phyloP scores from a whole-genome alignment of 2,888 invertebrate species.

The Phasia obesa region DNA sequence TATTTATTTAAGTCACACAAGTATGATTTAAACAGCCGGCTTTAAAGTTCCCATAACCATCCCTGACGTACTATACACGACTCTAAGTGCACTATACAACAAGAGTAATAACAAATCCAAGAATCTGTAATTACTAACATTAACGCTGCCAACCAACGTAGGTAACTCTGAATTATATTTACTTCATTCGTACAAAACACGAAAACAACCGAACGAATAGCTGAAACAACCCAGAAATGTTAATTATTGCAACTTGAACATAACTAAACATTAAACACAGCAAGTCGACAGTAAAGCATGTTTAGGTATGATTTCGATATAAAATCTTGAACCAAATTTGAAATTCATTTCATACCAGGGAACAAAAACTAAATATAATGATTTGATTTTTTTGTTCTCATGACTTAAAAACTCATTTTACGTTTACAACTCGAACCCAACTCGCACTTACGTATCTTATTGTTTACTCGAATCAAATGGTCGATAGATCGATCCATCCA shows the following conservation, averaged over 20 bases:
- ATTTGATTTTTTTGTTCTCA: too few relatives aligned
- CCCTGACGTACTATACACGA: too few relatives aligned
- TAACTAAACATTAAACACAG: conserved; percentile 44
- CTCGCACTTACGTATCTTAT: not conserved
- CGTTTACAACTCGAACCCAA: not conserved
- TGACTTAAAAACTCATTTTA: not conserved
- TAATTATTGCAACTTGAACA: conserved; percentile 45
- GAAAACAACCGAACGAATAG: conserved; percentile 1
- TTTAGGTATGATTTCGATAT: not conserved
- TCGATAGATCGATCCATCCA: conserved; percentile 18
- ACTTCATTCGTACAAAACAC: not conserved
- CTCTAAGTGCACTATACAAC: conserved; percentile 45
- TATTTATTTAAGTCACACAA: too few relatives aligned
- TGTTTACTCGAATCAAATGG: too few relatives aligned
- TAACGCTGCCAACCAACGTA: not conserved
- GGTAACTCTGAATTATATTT: too few relatives aligned
- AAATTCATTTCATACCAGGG: too few relatives aligned
- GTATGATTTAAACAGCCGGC: too few relatives aligned
- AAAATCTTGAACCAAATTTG: not conserved
- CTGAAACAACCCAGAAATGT: conserved; percentile 35
- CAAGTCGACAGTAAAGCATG: conserved; percentile 29
- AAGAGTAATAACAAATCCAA: conserved; percentile 24
- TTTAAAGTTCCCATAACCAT: too few relatives aligned
- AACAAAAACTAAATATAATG: not conserved
- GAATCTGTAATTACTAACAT: conserved; percentile 61